Evolutionary conservation across 2,113 vertebrate species (phyloP).

Genomic region (Cranoglanis bouderius): DNA sequence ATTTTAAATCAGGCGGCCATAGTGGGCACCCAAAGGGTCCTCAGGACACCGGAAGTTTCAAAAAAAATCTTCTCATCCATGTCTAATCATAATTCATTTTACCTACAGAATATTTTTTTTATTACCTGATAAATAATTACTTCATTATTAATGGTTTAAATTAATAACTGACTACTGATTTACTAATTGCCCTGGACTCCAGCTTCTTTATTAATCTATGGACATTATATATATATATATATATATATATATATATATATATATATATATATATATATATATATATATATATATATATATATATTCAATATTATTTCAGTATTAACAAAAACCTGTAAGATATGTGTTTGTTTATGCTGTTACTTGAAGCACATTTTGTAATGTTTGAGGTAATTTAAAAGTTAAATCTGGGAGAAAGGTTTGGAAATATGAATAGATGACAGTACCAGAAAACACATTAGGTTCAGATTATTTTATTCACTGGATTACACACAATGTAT

Average conservation of each 20-base stretch:
- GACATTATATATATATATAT: background rate
- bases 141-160: background rate
- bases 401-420: background rate
- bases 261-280: background rate
- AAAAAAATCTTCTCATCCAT: background rate
- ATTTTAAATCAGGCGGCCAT: background rate
- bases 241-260: background rate
- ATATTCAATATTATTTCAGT: background rate
- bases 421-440: background rate
- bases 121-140: background rate
- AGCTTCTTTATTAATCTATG: background rate
- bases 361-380: background rate
- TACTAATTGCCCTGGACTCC: background rate
- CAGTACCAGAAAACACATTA: background rate
- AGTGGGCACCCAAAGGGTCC: background rate
- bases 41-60: background rate
- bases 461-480: background rate
- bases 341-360: background rate
- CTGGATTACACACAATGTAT: background rate
- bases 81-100: background rate
- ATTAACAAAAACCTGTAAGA: background rate
- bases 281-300: background rate
- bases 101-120: background rate
- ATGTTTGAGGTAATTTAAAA: background rate
- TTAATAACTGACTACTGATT: background rate